phyloP scores from a whole-genome alignment of 2,113 vertebrate species.

The Hemicordylus capensis region DNA sequence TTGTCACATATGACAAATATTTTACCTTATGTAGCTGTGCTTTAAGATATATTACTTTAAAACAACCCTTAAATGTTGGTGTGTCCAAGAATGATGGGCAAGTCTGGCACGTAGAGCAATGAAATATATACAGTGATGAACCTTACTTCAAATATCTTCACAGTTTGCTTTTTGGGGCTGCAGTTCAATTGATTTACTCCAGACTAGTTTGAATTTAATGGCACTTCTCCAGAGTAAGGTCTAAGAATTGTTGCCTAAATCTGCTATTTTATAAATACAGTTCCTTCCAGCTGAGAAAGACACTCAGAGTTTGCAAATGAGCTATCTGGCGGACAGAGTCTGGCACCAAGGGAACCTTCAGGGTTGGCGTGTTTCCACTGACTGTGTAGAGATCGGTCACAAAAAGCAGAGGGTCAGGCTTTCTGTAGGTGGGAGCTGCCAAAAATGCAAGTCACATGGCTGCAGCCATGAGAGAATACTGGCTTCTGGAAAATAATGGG shows the following conservation, averaged over 20 bases:
- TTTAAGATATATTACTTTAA: too few species aligned
- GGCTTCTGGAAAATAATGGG: conserved; percentile 12
- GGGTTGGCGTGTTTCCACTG: neutral
- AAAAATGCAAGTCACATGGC: conserved; percentile 22
- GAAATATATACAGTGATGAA: too few species aligned
- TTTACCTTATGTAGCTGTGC: too few species aligned
- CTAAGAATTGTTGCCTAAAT: conserved; percentile 13
- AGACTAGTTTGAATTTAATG: conserved; percentile 2
- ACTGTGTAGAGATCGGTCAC: neutral
- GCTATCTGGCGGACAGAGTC: neutral
- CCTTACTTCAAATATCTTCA: too few species aligned
- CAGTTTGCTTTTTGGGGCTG: neutral
- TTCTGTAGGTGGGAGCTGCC: conserved; percentile 15
- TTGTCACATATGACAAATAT: too few species aligned
- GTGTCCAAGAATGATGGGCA: too few species aligned
- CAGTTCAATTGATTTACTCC: neutral
- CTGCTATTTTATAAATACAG: neutral
- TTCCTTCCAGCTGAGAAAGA: conserved; percentile 31
- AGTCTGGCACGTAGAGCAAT: too few species aligned
- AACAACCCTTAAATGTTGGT: too few species aligned
- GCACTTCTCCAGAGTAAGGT: neutral
- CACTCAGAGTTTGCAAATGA: conserved; percentile 28
- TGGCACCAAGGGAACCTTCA: neutral
- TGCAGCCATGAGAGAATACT: neutral
- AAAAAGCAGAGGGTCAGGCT: conserved; percentile 22